Conservation (phyloP, 37 sponge, comb jelly and placozoan species). For the Agelas oroides region DNA sequence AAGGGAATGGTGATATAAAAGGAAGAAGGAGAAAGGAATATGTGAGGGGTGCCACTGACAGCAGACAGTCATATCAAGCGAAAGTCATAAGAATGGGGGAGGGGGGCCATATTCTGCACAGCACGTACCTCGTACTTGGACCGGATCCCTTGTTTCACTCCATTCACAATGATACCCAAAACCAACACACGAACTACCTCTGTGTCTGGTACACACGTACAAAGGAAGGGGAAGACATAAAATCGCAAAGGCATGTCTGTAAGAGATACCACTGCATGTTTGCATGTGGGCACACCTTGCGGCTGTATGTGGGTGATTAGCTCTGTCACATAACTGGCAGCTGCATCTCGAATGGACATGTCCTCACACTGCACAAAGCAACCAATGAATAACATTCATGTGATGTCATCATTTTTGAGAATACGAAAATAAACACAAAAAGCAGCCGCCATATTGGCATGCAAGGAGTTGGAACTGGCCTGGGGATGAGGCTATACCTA, state of each 20-base stretch:
- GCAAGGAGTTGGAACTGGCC: too few species aligned
- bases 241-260: too few species aligned
- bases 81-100: too few species aligned
- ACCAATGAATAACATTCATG: not conserved
- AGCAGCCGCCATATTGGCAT: too few species aligned
- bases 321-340: conserved; percentile 58
- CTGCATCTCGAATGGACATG: conserved; percentile 78
- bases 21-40: not conserved
- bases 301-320: conserved; percentile 39
- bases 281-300: conserved; percentile 31
- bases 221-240: not conserved
- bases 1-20: too few species aligned
- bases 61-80: too few species aligned
- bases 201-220: conserved; percentile 12
- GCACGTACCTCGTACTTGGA: conserved; percentile 57
- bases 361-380: conserved; percentile 67
- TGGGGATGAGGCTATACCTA: too few species aligned
- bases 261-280: too few species aligned
- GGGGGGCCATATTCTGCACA: not conserved
- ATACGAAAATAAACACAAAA: too few species aligned
- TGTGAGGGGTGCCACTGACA: too few species aligned
- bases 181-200: conserved; percentile 46
- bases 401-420: too few species aligned
- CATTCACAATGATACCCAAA: conserved; percentile 33
- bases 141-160: conserved; percentile 52